Conservation (phyloP, 30 jellyfish, hydroid and myxozoan species). For the Aurelia sp. region DNA sequence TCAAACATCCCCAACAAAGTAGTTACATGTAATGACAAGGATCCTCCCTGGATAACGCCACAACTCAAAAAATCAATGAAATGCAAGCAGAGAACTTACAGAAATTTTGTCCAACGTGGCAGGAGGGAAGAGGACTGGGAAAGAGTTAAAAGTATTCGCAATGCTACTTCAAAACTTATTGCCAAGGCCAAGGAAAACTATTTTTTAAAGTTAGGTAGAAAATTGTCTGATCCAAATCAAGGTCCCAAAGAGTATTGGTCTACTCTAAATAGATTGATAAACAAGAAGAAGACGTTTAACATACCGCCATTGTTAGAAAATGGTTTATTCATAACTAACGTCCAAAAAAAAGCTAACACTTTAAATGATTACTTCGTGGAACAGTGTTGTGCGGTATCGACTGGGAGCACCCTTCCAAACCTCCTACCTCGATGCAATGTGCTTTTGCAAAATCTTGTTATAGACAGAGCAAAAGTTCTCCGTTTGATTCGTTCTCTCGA, state of each 20-base stretch:
- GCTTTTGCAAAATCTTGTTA: not conserved
- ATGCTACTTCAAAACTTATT: conserved; percentile 26
- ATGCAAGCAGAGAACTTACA: conserved; percentile 19
- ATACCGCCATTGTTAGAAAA: conserved; percentile 19
- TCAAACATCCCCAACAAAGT: no score
- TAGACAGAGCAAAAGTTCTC: conserved; percentile 16
- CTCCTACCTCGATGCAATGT: conserved; percentile 5
- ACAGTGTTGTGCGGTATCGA: conserved; percentile 19
- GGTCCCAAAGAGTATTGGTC: not conserved
- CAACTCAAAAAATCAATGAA: conserved; percentile 18
- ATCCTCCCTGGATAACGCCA: conserved; percentile 27
- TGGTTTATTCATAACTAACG: conserved; percentile 1
- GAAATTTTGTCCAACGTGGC: conserved; percentile 11
- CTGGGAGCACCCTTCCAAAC: not conserved
- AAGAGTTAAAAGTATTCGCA: conserved; percentile 1
- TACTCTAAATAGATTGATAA: no score
- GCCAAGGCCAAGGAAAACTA: not conserved
- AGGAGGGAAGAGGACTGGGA: conserved; percentile 18
- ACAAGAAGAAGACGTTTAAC: not conserved
- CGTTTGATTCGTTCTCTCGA: not conserved
- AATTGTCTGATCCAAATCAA: conserved; percentile 4
- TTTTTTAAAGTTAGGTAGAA: no score
- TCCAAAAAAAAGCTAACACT: conserved; percentile 1
- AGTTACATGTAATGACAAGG: not conserved
- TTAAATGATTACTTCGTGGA: conserved; percentile 31